These are phyloP conservation scores for Ditula angustiorana DNA, from an alignment of 2,888 invertebrate species.

Conservation along the genomic window DNA sequence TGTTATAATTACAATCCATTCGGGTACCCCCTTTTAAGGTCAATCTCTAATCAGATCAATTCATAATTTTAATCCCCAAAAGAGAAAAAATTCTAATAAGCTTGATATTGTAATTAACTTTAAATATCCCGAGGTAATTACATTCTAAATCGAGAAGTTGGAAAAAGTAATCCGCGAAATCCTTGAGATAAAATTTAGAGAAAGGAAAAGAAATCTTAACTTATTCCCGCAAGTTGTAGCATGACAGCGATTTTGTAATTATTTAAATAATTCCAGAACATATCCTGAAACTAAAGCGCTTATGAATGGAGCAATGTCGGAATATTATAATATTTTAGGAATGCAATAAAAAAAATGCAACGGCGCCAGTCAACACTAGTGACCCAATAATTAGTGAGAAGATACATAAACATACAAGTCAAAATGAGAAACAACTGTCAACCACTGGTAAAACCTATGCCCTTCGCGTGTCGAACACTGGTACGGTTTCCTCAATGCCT, in stretches of 20 bases:
- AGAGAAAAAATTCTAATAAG: slow-evolving; percentile 33
- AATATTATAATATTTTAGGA: no score
- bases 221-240: slow-evolving; percentile 32
- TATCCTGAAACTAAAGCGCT: no score
- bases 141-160: slow-evolving; percentile 48
- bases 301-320: no score
- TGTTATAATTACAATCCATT: background rate
- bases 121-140: slow-evolving; percentile 49
- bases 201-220: slow-evolving; percentile 47
- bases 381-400: no score
- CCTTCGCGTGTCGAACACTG: no score
- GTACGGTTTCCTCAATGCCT: no score
- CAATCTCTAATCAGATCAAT: slow-evolving; percentile 5
- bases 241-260: slow-evolving; percentile 10
- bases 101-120: slow-evolving; percentile 48
- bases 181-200: slow-evolving; percentile 48
- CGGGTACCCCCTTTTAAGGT: background rate
- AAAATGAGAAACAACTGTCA: no score
- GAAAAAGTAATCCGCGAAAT: slow-evolving; percentile 45
- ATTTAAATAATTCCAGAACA: no score
- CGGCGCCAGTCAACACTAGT: no score
- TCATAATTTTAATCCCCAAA: slow-evolving; percentile 8
- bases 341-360: no score
- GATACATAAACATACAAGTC: no score
- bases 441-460: no score